These are phyloP conservation scores for Centroberyx gerrardi DNA, from an alignment of 2,797 vertebrate species.

Conservation along the genomic window DNA sequence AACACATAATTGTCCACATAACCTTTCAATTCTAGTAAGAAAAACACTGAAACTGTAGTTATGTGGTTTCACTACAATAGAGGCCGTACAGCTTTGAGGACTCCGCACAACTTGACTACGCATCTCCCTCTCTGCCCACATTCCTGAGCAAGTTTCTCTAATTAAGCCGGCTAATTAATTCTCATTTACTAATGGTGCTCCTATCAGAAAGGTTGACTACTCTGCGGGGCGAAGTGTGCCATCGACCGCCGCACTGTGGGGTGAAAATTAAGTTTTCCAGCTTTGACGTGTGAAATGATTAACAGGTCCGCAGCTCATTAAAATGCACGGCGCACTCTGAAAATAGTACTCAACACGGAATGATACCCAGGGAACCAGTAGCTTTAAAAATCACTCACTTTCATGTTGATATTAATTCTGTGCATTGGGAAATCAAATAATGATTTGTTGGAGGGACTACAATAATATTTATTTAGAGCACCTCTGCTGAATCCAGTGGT, in stretches of 20 bases:
- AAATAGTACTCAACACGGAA: constrained; percentile 17
- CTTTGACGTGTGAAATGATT: constrained; percentile 71
- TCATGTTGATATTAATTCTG: constrained; percentile 45
- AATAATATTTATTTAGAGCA: constrained; percentile 23
- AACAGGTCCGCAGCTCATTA: constrained; percentile 68
- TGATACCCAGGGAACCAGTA: constrained; percentile 9
- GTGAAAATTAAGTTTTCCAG: constrained; percentile 71
- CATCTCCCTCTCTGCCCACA: constrained; percentile 32
- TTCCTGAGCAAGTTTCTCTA: constrained; percentile 60
- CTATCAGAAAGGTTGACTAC: constrained; percentile 62
- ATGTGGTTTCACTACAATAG: neutral
- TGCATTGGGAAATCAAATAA: constrained; percentile 35
- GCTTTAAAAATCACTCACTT: constrained; percentile 16
- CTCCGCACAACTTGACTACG: constrained; percentile 17
- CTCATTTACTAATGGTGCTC: constrained; percentile 76
- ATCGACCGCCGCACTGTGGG: constrained; percentile 42
- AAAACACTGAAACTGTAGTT: neutral
- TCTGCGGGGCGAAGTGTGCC: constrained; percentile 56
- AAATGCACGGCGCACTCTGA: constrained; percentile 34
- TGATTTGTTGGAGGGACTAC: constrained; percentile 28
- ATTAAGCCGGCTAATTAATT: constrained; percentile 82
- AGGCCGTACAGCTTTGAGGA: neutral
- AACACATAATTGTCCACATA: neutral
- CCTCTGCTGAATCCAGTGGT: constrained; percentile 9
- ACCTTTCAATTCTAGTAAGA: neutral